These are phyloP conservation scores for Synergus laeviventris DNA, from an alignment of 2,888 invertebrate species.

Conservation along the genomic window DNA sequence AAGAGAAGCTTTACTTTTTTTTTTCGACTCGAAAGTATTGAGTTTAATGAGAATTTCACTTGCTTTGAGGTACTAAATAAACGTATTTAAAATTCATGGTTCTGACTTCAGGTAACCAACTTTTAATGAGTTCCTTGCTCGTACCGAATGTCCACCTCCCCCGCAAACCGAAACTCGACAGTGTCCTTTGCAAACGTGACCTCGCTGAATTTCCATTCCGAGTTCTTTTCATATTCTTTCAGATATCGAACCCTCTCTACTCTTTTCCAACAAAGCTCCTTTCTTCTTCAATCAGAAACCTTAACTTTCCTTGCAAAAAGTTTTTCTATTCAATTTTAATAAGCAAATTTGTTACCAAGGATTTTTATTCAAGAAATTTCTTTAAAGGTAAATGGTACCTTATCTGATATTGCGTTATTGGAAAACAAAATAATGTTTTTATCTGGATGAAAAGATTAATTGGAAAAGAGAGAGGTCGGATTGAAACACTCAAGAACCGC, in stretches of 20 bases:
- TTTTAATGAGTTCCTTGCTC: slow-evolving; percentile 45
- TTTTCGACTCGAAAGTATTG: slow-evolving; percentile 36
- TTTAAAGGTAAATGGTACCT: neutral
- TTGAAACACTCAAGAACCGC: slow-evolving; percentile 3
- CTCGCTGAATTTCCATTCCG: slow-evolving; percentile 22
- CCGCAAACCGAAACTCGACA: slow-evolving; percentile 48
- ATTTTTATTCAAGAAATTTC: neutral
- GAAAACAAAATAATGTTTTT: slow-evolving; percentile 24
- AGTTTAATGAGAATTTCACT: slow-evolving; percentile 24
- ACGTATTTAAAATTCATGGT: slow-evolving; percentile 42
- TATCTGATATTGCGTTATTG: neutral
- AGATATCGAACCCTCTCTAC: slow-evolving; percentile 10
- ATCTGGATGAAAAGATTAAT: slow-evolving; percentile 13
- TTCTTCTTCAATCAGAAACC: slow-evolving; percentile 10
- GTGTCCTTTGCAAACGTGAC: slow-evolving; percentile 39
- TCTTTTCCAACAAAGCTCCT: slow-evolving; percentile 18
- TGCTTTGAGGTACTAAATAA: slow-evolving; percentile 36
- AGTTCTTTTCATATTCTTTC: slow-evolving; percentile 22
- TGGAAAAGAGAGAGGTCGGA: slow-evolving; percentile 29
- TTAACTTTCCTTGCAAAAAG: slow-evolving; percentile 12
- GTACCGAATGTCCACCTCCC: slow-evolving; percentile 45
- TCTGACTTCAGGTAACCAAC: slow-evolving; percentile 40
- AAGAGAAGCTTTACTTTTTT: slow-evolving; percentile 40
- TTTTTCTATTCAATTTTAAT: slow-evolving; percentile 2
- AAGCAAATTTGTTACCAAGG: neutral